Conservation (phyloP, 2,888 invertebrate species). For the Chrysolina haemoptera region DNA sequence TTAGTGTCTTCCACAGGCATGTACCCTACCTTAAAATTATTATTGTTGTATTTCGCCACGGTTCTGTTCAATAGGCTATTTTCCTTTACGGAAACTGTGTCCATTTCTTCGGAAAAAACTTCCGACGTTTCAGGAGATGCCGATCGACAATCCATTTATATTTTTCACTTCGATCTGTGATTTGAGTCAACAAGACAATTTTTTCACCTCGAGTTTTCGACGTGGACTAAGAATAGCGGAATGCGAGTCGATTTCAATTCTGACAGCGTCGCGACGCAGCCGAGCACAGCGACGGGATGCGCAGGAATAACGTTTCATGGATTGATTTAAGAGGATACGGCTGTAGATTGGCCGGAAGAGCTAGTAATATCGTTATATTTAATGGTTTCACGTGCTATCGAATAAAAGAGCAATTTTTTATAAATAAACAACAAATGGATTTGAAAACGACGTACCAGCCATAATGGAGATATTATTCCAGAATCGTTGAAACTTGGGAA, state of each 20-base stretch:
- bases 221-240: neutral
- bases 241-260: conserved; percentile 40
- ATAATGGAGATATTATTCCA: too few relatives aligned
- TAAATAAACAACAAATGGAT: too few relatives aligned
- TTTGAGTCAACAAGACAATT: conserved; percentile 7
- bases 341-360: neutral
- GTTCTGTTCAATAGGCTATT: conserved; percentile 62
- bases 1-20: conserved; percentile 65
- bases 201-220: neutral
- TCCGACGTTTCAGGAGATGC: conserved; percentile 65
- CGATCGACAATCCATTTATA: conserved; percentile 55
- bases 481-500: too few relatives aligned
- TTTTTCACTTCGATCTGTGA: conserved; percentile 20
- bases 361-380: too few relatives aligned
- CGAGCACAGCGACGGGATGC: conserved; percentile 22
- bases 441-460: too few relatives aligned
- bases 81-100: conserved; percentile 62
- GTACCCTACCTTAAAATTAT: conserved; percentile 65
- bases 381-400: too few relatives aligned
- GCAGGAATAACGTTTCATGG: neutral
- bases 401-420: too few relatives aligned
- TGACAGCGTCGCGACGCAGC: conserved; percentile 49
- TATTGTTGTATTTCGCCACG: conserved; percentile 58
- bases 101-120: conserved; percentile 65
- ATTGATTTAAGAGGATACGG: neutral